phyloP scores from a whole-genome alignment of 2,797 vertebrate genomes.

The Crotalus adamanteus region DNA sequence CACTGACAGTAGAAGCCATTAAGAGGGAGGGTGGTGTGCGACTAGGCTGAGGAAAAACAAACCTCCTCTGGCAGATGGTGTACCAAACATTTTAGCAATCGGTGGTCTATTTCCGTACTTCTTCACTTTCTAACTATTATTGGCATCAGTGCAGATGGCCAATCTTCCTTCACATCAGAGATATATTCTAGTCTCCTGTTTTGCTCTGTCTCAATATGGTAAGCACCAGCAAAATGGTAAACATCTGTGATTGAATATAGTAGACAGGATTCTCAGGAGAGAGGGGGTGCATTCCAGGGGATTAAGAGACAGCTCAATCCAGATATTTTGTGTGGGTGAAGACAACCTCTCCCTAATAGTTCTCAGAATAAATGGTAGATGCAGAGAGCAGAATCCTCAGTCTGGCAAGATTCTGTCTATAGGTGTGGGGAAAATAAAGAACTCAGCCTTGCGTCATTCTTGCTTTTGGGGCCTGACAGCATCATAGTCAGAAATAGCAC shows the following conservation, averaged over 20 bases:
- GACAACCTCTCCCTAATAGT: not conserved
- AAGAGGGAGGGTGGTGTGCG: not conserved
- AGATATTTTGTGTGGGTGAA: not conserved
- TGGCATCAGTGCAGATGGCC: conserved; percentile 20
- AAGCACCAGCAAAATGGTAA: not conserved
- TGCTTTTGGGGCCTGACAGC: not conserved
- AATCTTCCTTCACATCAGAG: conserved; percentile 1
- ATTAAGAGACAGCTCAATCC: not conserved
- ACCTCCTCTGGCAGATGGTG: conserved; percentile 9
- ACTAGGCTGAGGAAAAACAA: not conserved
- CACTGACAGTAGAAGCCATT: not conserved
- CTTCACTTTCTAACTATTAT: conserved; percentile 23
- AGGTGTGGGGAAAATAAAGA: not conserved
- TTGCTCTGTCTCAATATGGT: not conserved
- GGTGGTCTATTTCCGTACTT: conserved; percentile 10
- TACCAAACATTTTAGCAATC: conserved; percentile 20
- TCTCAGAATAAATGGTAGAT: not conserved
- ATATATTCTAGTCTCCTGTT: not conserved
- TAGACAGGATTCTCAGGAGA: not conserved
- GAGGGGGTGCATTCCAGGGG: not conserved
- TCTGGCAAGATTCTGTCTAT: not conserved
- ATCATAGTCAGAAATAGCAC: not conserved
- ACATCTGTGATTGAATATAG: not conserved
- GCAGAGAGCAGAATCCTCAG: not conserved
- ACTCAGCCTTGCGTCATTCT: not conserved